Evolutionary conservation across 2,797 vertebrate genomes (phyloP), one percentile per base, ranked within the genome.

Genomic region (Delichon dasypus): DNA sequence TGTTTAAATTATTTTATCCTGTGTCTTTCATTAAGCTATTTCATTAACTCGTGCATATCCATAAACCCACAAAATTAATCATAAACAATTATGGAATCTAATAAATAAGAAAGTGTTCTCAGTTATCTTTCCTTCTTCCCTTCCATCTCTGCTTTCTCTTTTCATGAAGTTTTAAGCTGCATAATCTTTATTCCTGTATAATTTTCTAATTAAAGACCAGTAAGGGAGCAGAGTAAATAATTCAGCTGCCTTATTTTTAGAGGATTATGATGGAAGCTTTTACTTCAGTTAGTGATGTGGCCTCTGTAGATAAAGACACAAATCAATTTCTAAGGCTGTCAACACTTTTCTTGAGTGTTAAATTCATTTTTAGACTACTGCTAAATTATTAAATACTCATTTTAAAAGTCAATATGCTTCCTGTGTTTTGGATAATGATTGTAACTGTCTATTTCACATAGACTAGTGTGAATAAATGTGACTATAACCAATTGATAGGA

Each of bases 301-400:
- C 51, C 66, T 89, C 65, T 61, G 58, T 36, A 75, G 58, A 81
- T 85, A 64, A 78, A 86, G 71, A 85, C 53, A 65, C 34, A 92
- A 90, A 53, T 76, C 68, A 64, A 29, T 91, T 96, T 91, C 83
- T 68, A 91, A 85, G 47, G 47, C 79, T 94, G 88, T 94, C 85
- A 95, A 90, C 89, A 89, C 76, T 82, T 94, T 86, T 48, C 34
- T 34, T 58, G 51, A 78, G 54, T 81, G 85, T 48, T 85, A 94
- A 85, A 91, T 84, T 91, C 14, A 72, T 88, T 91, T 88, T 94
- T 84, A 90, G 74, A 48, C 7, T 83, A 80, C 73, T 74, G 65
- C 57, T 93, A 83, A 74, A 94, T 95, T 88, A 91, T 75, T 61
- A 88, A 94, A 94, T 83, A 81, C 26, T 57, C 6, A 77, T 94